Conservation (phyloP, 2,888 invertebrate species). For the Abrostola tripartita region DNA sequence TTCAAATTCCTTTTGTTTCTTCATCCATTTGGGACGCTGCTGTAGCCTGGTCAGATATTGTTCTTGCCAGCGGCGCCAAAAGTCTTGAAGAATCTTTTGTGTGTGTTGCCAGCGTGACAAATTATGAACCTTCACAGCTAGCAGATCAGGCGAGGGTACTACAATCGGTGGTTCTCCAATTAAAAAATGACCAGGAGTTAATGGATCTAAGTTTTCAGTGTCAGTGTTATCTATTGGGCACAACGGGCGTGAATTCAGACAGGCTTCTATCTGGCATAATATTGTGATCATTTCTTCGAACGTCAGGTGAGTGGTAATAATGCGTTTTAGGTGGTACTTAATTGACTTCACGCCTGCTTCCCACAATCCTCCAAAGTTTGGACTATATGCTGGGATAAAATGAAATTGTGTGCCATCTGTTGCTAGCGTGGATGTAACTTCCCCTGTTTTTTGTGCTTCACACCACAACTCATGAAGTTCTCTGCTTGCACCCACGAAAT, state of each 20-base stretch:
- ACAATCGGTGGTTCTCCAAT: conserved; percentile 9
- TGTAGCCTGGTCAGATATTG: conserved; percentile 8
- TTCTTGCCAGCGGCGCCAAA: conserved; percentile 8
- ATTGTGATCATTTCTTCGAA: conserved; percentile 9
- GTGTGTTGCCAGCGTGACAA: conserved; percentile 9
- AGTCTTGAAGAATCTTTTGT: conserved; percentile 3
- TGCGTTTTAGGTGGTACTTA: conserved; percentile 1
- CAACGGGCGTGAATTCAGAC: conserved; percentile 1
- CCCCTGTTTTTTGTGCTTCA: not conserved
- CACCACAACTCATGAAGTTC: not conserved
- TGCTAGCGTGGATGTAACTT: not conserved
- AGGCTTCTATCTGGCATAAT: conserved; percentile 4
- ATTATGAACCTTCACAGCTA: not conserved
- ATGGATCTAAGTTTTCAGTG: not conserved
- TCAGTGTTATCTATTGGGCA: conserved; percentile 9
- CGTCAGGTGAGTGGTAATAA: not conserved
- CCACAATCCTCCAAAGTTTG: conserved; percentile 4
- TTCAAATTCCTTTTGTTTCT: conserved; percentile 3
- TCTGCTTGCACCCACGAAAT: conserved; percentile 8
- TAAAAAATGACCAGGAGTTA: too few species aligned
- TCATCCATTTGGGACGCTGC: conserved; percentile 7
- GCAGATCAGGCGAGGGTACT: conserved; percentile 1
- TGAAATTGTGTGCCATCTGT: conserved; percentile 11
- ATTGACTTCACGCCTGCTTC: too few species aligned
- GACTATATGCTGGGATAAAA: conserved; percentile 4